These are phyloP conservation scores for Protosalanx chinensis DNA, from an alignment of 2,797 vertebrate genomes.

Conservation along the genomic window DNA sequence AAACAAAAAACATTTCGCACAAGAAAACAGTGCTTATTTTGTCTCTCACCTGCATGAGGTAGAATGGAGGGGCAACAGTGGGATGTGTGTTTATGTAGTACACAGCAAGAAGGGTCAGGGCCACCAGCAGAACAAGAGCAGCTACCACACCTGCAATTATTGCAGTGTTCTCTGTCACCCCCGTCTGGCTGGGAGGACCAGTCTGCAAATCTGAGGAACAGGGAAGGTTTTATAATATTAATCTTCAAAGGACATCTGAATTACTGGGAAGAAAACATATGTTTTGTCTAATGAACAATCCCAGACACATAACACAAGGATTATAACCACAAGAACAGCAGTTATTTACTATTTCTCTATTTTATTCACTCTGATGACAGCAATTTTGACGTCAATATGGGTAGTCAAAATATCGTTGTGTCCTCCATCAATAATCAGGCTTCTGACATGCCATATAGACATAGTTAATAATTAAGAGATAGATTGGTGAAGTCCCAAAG, in stretches of 20 bases:
- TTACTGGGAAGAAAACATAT: not conserved
- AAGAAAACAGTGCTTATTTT: not conserved
- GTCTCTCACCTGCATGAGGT: conserved; percentile 80
- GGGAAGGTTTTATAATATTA: not conserved
- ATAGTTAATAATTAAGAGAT: too few species aligned
- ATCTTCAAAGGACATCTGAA: not conserved
- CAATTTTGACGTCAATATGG: too few species aligned
- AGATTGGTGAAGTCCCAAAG: too few species aligned
- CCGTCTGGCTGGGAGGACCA: conserved; percentile 56
- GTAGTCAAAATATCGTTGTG: too few species aligned
- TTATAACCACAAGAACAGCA: not conserved
- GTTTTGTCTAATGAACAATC: not conserved
- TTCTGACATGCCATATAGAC: too few species aligned
- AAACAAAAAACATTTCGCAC: too few species aligned
- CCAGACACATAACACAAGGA: conserved; percentile 2
- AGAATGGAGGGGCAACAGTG: conserved; percentile 82
- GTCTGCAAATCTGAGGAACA: conserved; percentile 53
- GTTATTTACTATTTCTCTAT: not conserved
- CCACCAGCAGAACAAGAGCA: conserved; percentile 80
- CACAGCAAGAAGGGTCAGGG: conserved; percentile 81
- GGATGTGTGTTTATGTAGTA: conserved; percentile 91
- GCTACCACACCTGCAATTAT: conserved; percentile 86
- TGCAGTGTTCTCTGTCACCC: conserved; percentile 76
- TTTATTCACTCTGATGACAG: not conserved
- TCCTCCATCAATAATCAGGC: too few species aligned